A percentile compares a stretch with the other conserved stretches of the same genome.
Conservation (phyloP, 23 tunicate species). For the Corella eumyota region DNA sequence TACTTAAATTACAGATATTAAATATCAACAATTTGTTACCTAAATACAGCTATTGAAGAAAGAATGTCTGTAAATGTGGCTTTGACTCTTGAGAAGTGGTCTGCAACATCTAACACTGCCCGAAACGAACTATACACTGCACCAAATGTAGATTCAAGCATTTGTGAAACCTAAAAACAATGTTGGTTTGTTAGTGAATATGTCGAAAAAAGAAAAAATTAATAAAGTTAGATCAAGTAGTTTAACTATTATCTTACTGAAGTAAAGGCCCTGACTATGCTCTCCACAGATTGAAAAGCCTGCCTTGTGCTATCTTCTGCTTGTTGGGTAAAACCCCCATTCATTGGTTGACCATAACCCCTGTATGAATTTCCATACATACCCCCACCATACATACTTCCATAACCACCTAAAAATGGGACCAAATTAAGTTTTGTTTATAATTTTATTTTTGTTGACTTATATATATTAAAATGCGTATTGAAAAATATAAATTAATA, state of each 20-base stretch:
- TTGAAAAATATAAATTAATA: too few relatives aligned
- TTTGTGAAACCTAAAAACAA: constrained; percentile 45
- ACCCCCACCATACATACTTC: constrained; percentile 30
- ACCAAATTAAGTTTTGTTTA: too few relatives aligned
- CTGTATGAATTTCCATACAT: constrained; percentile 33
- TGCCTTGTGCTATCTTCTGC: constrained; percentile 85
- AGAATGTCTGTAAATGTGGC: constrained; percentile 87
- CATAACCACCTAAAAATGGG: constrained; percentile 40
- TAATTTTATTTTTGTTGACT: too few relatives aligned
- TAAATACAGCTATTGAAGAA: constrained; percentile 66
- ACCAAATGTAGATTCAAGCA: constrained; percentile 84
- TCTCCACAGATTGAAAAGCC: constrained; percentile 85
- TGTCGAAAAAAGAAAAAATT: too few relatives aligned
- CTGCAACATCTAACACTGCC: constrained; percentile 85
- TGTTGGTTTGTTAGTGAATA: too few relatives aligned
- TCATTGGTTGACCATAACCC: constrained; percentile 11
- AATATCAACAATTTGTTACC: constrained; percentile 29
- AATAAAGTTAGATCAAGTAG: too few relatives aligned
- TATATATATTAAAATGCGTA: too few relatives aligned
- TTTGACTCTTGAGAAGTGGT: constrained; percentile 68
- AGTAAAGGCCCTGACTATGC: constrained; percentile 81
- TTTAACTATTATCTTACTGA: constrained; percentile 71
- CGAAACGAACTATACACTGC: constrained; percentile 94
- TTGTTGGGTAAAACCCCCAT: constrained; percentile 48
- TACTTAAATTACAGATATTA: too few relatives aligned